Evolutionary conservation across 2,113 vertebrate genomes (phyloP).

Genomic region (Todiramphus chloris): DNA sequence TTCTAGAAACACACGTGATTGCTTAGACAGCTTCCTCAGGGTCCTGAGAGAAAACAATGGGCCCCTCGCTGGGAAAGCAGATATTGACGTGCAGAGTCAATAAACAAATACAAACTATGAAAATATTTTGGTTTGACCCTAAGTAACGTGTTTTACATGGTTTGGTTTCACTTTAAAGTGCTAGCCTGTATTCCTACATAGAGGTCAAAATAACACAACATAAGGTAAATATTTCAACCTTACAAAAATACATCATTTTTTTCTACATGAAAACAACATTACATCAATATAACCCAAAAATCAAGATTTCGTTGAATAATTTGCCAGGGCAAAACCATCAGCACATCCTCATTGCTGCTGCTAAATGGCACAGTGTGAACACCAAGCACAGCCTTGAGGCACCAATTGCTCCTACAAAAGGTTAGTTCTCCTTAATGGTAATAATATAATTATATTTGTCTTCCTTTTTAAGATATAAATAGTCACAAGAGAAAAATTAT

Average conservation of each 20-base stretch:
- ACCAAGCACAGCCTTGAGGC: not conserved
- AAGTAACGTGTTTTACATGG: not conserved
- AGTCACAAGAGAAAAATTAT: not conserved
- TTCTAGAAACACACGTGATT: not conserved
- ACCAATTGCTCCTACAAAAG: not conserved
- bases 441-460: not conserved
- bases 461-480: not conserved
- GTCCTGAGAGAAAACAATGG: not conserved
- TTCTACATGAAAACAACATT: not conserved
- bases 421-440: not conserved
- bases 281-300: not conserved
- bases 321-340: not conserved
- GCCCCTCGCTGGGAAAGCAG: not conserved
- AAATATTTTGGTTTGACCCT: not conserved
- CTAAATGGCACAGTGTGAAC: not conserved
- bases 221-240: not conserved
- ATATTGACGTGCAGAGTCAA: not conserved
- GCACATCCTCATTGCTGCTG: not conserved
- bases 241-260: not conserved
- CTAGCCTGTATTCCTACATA: not conserved
- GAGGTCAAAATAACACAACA: not conserved
- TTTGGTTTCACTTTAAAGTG: not conserved
- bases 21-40: not conserved
- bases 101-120: not conserved
- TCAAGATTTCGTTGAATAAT: not conserved